Conservation (phyloP, 2,113 vertebrate genomes). For the Mesocricetus auratus region DNA sequence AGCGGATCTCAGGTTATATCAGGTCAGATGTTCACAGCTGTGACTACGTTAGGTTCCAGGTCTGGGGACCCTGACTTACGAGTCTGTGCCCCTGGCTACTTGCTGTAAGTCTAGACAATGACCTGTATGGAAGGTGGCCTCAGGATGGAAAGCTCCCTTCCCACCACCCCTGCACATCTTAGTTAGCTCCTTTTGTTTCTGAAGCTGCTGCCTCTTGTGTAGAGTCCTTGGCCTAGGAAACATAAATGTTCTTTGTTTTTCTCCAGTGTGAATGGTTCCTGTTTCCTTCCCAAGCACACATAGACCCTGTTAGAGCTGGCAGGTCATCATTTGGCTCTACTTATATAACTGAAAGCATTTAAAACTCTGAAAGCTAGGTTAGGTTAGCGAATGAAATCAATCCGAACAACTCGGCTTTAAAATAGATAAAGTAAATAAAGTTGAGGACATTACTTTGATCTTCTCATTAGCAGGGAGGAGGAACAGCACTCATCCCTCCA, state of each 20-base stretch:
- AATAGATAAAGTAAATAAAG: not conserved
- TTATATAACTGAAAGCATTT: not conserved
- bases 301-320: not conserved
- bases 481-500: not conserved
- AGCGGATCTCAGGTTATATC: not conserved
- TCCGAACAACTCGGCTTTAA: slow-evolving; percentile 24
- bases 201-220: fast-evolving
- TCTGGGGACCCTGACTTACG: not conserved
- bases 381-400: not conserved
- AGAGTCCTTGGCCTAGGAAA: not conserved
- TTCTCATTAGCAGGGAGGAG: not conserved
- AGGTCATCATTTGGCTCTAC: not conserved
- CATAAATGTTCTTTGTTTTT: not conserved
- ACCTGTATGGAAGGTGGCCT: not conserved
- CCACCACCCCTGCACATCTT: not conserved
- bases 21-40: not conserved
- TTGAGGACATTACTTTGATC: not conserved
- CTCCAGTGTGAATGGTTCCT: not conserved
- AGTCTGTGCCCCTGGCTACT: not conserved
- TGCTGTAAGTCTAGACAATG: not conserved
- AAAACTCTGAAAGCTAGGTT: not conserved
- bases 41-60: not conserved
- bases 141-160: not conserved
- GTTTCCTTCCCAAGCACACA: not conserved
- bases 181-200: not conserved